Evolutionary conservation across 2,113 vertebrate species (phyloP), one percentile per base, ranked within the genome.

Genomic region (Scalopus aquaticus): DNA sequence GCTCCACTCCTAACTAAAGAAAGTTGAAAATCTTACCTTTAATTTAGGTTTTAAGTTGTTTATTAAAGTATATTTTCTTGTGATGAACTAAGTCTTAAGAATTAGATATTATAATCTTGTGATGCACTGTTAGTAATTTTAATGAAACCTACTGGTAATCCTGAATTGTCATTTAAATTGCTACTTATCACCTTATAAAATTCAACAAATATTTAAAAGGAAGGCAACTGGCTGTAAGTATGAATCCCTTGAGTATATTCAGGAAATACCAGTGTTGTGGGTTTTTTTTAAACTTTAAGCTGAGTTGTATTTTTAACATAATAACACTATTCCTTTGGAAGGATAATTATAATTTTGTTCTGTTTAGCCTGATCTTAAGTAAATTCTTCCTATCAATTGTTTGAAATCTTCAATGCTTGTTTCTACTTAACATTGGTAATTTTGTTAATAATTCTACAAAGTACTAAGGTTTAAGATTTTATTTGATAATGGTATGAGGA

Each of bases 201-300:
- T 83, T 87, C 20, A 76, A 30, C 94, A 94, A 9, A 60, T 96
- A 92, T 92, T 77, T 90, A 70, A 95, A 94, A 95, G 49, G 76
- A 92, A 95, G 49, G 51, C 42, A 93, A n/a, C 19, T 87, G n/a
- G 10, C 39, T 87, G 1, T 82, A 72, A 82, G 28, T 92, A 35
- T 87, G 82, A 90, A 88, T 80, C 17, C 42, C 37, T n/a, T 77
- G n/a, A 84, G 49, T 84, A 80, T 77, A 84, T 86, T 86, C 44
- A 86, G 74, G 64, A 86, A 95, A 94, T 73, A 81, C 12, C 46
- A 77, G 54, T 85, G 30, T 56, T 76, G n/a, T 79, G n/a, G 65
- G 13, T 15, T 89, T 65, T 39, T 78, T 32, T 56, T 22, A 6
- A 56, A 22, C 20, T 87, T 88, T 70, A 35, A n/a, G 65, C 30